Base-by-base conservation (phyloP, 2,888 invertebrate genomes). In the Aethes cnicana region DNA sequence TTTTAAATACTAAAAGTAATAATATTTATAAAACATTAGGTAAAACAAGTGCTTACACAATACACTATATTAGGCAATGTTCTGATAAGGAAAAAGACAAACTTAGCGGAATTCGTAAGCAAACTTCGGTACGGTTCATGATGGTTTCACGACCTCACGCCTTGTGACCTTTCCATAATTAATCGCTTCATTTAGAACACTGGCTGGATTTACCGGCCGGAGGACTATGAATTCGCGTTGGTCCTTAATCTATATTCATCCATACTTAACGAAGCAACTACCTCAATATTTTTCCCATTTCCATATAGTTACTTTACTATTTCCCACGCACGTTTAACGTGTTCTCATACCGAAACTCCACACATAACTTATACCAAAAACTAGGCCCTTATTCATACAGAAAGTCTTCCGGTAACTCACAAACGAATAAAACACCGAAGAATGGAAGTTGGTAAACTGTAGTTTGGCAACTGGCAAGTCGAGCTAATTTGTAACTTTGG, bases 391-490 rank as follows among this genome's bases (percentile, higher is more conserved):
- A 50, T 50, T 43, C 50, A 50, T 50, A 43, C 12, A 36, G 16
- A 17, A 44, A 50, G 36, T 50, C 25, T 17, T 4, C 6, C 23
- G 12, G 50, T 36, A 43, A 50, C 43, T 50, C 43, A 44, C 33
- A 33, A n/a, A 26, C 35, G 39, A 43, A 36, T 37, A 43, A 37
- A 43, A 50, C 23, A 35, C 20, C 36, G 30, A 30, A 42, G 41
- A 46, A 39, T n/a, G 25, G 23, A 25, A 50, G 21, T 39, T 50
- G 37, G 39, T 30, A 39, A 50, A 50, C 28, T 43, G 50, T 48
- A 48, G 48, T 50, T 50, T 23, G 12, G 20, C n/a, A n/a, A n/a
- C n/a, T n/a, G n/a, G 23, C 2, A 28, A 50, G 36, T 50, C 37
- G 30, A n/a, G 36, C 30, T 25, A 50, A 50, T 37, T 50, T 37